Base-by-base conservation (phyloP, 2,797 vertebrate genomes). In the Odontamblyopus lacepedii region DNA sequence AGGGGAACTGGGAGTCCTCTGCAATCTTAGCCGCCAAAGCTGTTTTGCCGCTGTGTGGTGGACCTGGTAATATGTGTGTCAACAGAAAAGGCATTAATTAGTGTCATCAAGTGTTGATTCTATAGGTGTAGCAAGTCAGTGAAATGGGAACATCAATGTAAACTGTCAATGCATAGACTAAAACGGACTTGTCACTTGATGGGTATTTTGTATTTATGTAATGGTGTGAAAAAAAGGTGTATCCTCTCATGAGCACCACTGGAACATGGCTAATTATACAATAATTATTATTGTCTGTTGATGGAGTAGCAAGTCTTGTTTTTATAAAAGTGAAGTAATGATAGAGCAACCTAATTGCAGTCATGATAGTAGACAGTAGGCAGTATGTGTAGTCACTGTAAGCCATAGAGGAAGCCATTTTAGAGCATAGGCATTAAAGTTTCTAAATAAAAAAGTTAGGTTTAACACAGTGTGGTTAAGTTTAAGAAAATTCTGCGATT, bases 21-120 rank as follows among this genome's bases (percentile, higher is more conserved):
- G 98, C 94, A 80, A 99, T 98, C 89, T 97, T 96, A 11, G 98
- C 97, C 63, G 97, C 96, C 78, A 99, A 74, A 0, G 98, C 97
- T 0, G 98, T 99, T 89, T 99, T 99, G 65, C 98, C 97, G 63
- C 97, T 97, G 90, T 98, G 96, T 15, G 98, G 96, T 15, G 97
- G 96, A 57, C 98, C 97, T 99, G 87, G 16, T 29, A 57, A 56
- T 15, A 59, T 1, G 0, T 27, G 70, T 18, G 75, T 32, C 5
- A 3, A 69, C 38, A 69, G 51, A 53, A 48, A 67, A 4, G 38
- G 0, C n/a, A 35, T 2, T 70, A 53, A 60, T 74, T 61, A 68
- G 53, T 44, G 65, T 38, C 67, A 63, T 61, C 5, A 6, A 26
- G 19, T 27, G 35, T 67, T 48, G 71, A 55, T 59, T 19, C 60